Base-by-base conservation (phyloP, 2,113 vertebrate species). In the Prochilodus magdalenae region DNA sequence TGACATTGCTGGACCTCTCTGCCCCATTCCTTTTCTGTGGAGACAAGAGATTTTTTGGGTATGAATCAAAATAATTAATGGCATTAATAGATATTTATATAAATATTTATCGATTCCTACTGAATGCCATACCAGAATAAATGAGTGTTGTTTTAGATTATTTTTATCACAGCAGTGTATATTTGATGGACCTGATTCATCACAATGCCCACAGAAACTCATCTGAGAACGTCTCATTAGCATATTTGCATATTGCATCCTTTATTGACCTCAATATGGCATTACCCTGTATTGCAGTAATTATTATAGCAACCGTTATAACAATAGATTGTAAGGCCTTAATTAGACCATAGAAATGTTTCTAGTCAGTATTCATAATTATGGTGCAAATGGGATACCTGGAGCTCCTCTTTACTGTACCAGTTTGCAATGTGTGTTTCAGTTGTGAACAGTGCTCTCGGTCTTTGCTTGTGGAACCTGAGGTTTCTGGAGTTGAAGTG, bases 21-120 rank as follows among this genome's bases (percentile, higher is more conserved):
- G 93, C 91, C 30, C 97, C 98, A 12, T 98, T 97, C 87, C 91
- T 99, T 74, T 94, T 98, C 86, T 94, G 94, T 87, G 94, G 93
- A 22, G 93, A 90, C 30, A 89, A 83, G 73, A 91, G 92, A 86
- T 94, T 93, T 79, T 99, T 96, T 53, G 97, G 98, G 98, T 99
- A 92, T 40, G 93, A 77, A n/a, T 89, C 16, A 30, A 6, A 36
- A 55, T 47, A 33, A 22, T 67, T 67, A 30, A 36, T 4, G 36
- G 36, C 36, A 36, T 7, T 36, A 7, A 36, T 36, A 36, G 7
- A 4, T 36, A 36, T 36, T n/a, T n/a, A n/a, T n/a, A n/a, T n/a
- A n/a, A n/a, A n/a, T n/a, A n/a, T n/a, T n/a, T n/a, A n/a, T n/a
- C n/a, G n/a, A n/a, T n/a, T n/a, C n/a, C n/a, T n/a, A n/a, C n/a